Evolutionary conservation across 1,140 invertebrate genomes (phyloP), one percentile per base, ranked within the genome.

Genomic region (Ganaspis sp.): DNA sequence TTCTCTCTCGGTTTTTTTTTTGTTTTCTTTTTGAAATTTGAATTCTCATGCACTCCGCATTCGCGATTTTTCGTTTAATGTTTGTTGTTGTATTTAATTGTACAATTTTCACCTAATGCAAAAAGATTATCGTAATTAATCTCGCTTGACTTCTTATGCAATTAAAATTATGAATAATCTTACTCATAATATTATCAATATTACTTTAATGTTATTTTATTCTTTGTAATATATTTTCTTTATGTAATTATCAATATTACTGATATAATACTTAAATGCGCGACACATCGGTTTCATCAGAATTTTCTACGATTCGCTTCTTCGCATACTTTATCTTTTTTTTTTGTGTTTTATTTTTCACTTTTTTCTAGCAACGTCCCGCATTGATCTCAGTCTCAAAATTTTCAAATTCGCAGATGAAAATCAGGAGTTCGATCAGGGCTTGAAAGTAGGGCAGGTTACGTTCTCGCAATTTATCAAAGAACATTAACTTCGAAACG

Each of bases 161-260:
- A 85, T 90, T 90, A 90, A 88, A 87, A 90, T 89, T 89, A 90
- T 82, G 87, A 87, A 88, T 88, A 87, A 88, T 86, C 87, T 90
- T 90, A 90, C 88, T 89, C 90, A 87, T 86, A 88, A 81, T 84
- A 87, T 86, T 88, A 86, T 84, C 82, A 84, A 86, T 85, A 86
- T 86, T 86, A 84, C 78, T 84, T 87, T 84, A 84, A 84, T 86
- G 81, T 85, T 86, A 87, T 85, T 49, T 83, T 86, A 87, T 84
- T 82, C 82, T 80, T 86, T 87, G 82, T 88, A 87, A 90, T 88
- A 89, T 88, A 87, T 83, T 84, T 89, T 64, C 23, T 85, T 90
- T 90, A 89, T 84, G 86, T 87, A 86, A 90, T 89, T 89, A 89
- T 89, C 81, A 80, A 86, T 87, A 81, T 84, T 89, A 85, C 82